phyloP scores from a whole-genome alignment of 2,888 invertebrate species.

The Busseola fusca region DNA sequence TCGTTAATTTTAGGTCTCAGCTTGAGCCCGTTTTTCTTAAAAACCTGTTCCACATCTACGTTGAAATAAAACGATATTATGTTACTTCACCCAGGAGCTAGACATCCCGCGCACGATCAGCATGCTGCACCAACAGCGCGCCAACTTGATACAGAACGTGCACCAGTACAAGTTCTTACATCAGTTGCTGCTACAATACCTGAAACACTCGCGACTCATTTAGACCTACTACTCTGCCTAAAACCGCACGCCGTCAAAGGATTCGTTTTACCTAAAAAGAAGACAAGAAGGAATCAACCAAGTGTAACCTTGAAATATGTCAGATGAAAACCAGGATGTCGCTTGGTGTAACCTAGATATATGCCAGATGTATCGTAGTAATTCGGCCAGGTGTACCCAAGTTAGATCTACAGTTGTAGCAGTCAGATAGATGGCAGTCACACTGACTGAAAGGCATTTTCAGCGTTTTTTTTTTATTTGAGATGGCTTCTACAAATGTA shows the following conservation, averaged over 20 bases:
- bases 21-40: too few species aligned
- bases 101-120: slow-evolving; percentile 95
- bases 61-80: too few species aligned
- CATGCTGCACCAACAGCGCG: slow-evolving; percentile 95
- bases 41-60: too few species aligned
- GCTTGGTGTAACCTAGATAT: background rate
- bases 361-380: background rate
- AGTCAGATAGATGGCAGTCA: background rate
- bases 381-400: background rate
- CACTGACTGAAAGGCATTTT: background rate
- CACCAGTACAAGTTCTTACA: slow-evolving; percentile 97
- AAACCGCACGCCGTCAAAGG: background rate
- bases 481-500: background rate
- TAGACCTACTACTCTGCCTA: slow-evolving; percentile 69
- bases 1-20: too few species aligned
- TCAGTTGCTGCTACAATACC: slow-evolving; percentile 94
- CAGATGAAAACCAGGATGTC: too few species aligned
- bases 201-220: slow-evolving; percentile 96
- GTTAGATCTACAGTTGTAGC: background rate
- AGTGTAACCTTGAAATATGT: background rate
- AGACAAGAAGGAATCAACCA: background rate
- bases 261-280: too few species aligned
- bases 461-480: too few species aligned
- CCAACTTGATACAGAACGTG: slow-evolving; percentile 95
- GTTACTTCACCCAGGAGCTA: slow-evolving; percentile 90